Evolutionary conservation across 2,797 vertebrate species (phyloP), one percentile per base, ranked within the genome.

Genomic region (Cygnus olor): DNA sequence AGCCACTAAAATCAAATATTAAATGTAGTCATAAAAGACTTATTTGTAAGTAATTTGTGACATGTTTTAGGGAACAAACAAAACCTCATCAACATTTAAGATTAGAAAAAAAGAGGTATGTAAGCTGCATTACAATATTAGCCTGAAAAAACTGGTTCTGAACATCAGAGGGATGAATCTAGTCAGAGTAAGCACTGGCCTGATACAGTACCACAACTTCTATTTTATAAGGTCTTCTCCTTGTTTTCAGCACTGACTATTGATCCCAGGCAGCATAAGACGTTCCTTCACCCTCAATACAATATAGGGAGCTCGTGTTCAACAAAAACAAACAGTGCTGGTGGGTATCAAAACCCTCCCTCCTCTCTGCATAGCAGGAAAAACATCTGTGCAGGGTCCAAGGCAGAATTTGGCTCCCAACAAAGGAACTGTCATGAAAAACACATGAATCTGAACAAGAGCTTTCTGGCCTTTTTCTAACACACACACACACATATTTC

Each of bases 271-370:
- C 60, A 81, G 17, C 32, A 0, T 4, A 58, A 91, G 42, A 58
- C 24, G 38, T 79, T 92, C 19, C 42, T 90, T 40, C 65, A 44
- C 21, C 20, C 38, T 71, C 66, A 53, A 57, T 51, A 74, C 42
- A 73, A 54, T 30, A 56, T 47, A 74, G 42, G 34, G 49, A 85
- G 58, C 17, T 88, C 0, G 0, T 54, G 69, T 85, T 76, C 82
- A 81, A 71, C 82, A 90, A 88, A 91, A 72, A 54, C 54, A 79
- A 95, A 60, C n/a, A 73, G n/a, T 28, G 54, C 42, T 89, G 58
- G 40, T 47, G 53, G 60, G 36, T 64, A 91, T 32, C 83, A 54
- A 74, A 86, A 34, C 51, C 14, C 28, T 77, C 32, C 40, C 32
- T 89, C 38, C 57, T 66, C 87, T 68, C 72, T 72, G 42, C 61